phyloP scores from a whole-genome alignment of 2,888 invertebrate species.

The Hofmannophila pseudospretella region DNA sequence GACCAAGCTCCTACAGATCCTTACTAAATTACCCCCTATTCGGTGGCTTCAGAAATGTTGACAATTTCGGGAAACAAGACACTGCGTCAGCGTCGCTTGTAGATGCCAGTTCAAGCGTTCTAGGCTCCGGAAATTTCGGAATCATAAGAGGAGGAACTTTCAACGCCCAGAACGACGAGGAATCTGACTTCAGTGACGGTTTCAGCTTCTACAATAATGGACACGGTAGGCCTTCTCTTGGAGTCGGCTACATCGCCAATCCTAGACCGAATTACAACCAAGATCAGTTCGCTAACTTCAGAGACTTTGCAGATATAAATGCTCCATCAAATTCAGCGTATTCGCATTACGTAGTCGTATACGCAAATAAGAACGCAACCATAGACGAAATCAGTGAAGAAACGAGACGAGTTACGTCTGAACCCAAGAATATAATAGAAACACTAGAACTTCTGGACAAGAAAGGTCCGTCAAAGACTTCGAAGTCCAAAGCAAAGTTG shows the following conservation, averaged over 20 bases:
- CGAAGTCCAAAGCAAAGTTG: constrained; percentile 82
- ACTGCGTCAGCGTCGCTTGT: constrained; percentile 56
- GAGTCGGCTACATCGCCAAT: constrained; percentile 80
- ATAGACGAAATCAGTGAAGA: constrained; percentile 71
- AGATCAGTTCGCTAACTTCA: constrained; percentile 93
- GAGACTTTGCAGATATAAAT: constrained; percentile 94
- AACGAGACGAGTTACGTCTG: constrained; percentile 57
- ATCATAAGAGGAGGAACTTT: constrained; percentile 92
- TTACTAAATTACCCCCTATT: constrained; percentile 65
- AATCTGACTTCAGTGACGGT: constrained; percentile 76
- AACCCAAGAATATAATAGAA: constrained; percentile 91
- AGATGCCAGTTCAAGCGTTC: constrained; percentile 79
- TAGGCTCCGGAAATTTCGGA: constrained; percentile 92
- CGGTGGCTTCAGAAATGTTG: constrained; percentile 54
- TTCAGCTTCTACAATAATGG: constrained; percentile 82
- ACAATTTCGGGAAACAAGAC: constrained; percentile 57
- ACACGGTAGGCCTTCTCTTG: constrained; percentile 82
- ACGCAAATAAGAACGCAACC: constrained; percentile 88
- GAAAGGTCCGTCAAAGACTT: constrained; percentile 65
- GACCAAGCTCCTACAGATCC: constrained; percentile 72
- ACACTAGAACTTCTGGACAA: constrained; percentile 85
- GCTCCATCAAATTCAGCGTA: constrained; percentile 88
- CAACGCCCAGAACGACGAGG: constrained; percentile 85
- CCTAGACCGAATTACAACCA: constrained; percentile 86
- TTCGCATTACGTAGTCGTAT: constrained; percentile 90